Conservation (phyloP, 1,140 invertebrate genomes). For the Aculops lycopersici region DNA sequence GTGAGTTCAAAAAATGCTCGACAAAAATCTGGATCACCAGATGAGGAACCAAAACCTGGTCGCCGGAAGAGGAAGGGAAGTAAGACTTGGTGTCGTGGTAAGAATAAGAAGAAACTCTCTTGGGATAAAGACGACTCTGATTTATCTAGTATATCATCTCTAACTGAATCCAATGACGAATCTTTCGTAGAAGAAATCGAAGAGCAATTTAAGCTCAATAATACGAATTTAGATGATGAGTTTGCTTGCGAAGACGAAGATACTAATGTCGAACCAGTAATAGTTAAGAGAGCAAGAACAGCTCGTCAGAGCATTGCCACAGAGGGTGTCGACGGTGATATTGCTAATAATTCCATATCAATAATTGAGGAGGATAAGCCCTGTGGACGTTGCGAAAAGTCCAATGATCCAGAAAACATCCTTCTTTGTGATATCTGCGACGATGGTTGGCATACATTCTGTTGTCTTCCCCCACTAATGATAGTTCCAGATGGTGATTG, state of each 20-base stretch:
- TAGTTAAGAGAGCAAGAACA: slow-evolving; percentile 26
- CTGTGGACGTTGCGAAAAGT: slow-evolving; percentile 53
- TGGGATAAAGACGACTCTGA: slow-evolving; percentile 5
- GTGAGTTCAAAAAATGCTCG: no score
- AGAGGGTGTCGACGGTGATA: not conserved
- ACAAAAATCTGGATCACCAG: no score
- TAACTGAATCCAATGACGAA: not conserved
- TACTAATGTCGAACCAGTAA: slow-evolving; percentile 18
- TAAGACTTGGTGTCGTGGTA: no score
- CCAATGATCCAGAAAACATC: slow-evolving; percentile 73
- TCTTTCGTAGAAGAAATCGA: slow-evolving; percentile 9
- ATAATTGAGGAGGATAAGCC: slow-evolving; percentile 17
- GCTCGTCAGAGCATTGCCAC: slow-evolving; percentile 22
- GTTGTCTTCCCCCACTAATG: slow-evolving; percentile 54
- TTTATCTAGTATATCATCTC: slow-evolving; percentile 1
- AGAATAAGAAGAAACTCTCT: slow-evolving; percentile 6
- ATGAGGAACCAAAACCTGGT: no score
- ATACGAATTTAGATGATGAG: slow-evolving; percentile 11
- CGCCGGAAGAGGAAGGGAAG: slow-evolving; percentile 2
- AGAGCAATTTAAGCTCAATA: slow-evolving; percentile 11
- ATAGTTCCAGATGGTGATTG: slow-evolving; percentile 81
- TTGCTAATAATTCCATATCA: not conserved
- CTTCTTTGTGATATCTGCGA: slow-evolving; percentile 75
- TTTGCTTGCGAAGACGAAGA: slow-evolving; percentile 14
- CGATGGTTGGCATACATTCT: slow-evolving; percentile 70